phyloP scores from a whole-genome alignment of 2,113 vertebrate species.

The Excalfactoria chinensis region DNA sequence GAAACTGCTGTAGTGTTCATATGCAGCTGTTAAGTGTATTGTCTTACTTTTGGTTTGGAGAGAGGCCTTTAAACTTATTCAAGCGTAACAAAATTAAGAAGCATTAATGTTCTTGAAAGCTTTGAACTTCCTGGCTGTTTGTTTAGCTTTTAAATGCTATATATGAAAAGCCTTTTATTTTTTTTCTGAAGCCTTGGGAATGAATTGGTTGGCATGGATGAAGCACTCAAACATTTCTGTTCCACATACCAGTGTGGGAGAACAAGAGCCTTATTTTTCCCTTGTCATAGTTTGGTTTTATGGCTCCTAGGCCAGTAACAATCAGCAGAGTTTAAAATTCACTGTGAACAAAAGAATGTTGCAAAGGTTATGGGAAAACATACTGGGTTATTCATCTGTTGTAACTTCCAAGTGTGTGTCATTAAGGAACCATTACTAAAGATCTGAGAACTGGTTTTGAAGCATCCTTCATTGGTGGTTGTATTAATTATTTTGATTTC shows the following conservation, averaged over 20 bases:
- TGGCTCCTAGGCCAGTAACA: background rate
- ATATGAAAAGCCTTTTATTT: background rate
- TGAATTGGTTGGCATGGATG: background rate
- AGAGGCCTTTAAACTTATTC: background rate
- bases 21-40: background rate
- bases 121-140: background rate
- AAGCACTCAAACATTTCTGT: background rate
- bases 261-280: background rate
- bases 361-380: background rate
- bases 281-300: background rate
- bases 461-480: background rate
- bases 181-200: background rate
- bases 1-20: background rate
- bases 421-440: background rate
- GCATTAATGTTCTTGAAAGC: background rate
- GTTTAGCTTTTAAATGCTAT: background rate
- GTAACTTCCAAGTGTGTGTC: background rate
- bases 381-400: background rate
- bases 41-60: background rate
- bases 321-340: background rate
- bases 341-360: background rate
- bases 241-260: background rate
- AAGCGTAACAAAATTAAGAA: background rate
- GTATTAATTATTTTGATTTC: constrained; percentile 1
- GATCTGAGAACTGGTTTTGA: background rate